A percentile compares a stretch with the other conserved stretches of the same genome.
Evolutionary conservation across 2,888 invertebrate species (phyloP).

Genomic region (Drosophila anomalipes): DNA sequence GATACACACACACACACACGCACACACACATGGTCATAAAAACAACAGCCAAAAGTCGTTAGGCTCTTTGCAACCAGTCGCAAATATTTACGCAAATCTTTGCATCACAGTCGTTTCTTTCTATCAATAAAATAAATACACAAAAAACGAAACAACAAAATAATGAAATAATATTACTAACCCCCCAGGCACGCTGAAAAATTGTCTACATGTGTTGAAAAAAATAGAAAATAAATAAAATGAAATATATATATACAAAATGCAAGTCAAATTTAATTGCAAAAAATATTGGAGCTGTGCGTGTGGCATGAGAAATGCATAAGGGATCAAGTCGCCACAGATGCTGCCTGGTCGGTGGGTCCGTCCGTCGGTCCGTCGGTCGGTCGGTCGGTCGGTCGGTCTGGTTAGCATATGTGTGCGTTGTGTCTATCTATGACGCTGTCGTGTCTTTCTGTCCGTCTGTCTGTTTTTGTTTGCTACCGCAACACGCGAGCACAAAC

Average conservation of each 20-base stretch:
- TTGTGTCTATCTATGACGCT: slow-evolving; percentile 39
- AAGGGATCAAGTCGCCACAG: slow-evolving; percentile 67
- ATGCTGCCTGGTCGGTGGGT: background rate
- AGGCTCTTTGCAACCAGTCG: slow-evolving; percentile 54
- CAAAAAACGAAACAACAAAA: slow-evolving; percentile 25
- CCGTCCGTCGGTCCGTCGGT: too few relatives aligned
- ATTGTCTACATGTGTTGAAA: slow-evolving; percentile 38
- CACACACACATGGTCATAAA: slow-evolving; percentile 30
- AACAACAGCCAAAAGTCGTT: slow-evolving; percentile 59
- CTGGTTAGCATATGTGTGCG: slow-evolving; percentile 56
- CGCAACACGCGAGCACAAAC: slow-evolving; percentile 70
- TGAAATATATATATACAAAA: background rate
- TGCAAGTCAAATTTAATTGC: slow-evolving; percentile 63
- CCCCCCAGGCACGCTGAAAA: slow-evolving; percentile 33
- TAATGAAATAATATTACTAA: slow-evolving; percentile 34
- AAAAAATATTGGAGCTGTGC: slow-evolving; percentile 57
- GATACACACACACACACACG: slow-evolving; percentile 27
- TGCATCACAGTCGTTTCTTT: slow-evolving; percentile 27
- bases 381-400: slow-evolving; percentile 15
- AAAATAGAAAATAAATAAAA: background rate
- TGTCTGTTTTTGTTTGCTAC: slow-evolving; percentile 61
- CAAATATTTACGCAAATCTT: slow-evolving; percentile 67
- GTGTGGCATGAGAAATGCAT: slow-evolving; percentile 74
- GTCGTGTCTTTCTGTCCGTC: slow-evolving; percentile 27
- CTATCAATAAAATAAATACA: slow-evolving; percentile 48